Evolutionary conservation across 2,797 vertebrate genomes (phyloP).

Genomic region (Margarornis squamiger): DNA sequence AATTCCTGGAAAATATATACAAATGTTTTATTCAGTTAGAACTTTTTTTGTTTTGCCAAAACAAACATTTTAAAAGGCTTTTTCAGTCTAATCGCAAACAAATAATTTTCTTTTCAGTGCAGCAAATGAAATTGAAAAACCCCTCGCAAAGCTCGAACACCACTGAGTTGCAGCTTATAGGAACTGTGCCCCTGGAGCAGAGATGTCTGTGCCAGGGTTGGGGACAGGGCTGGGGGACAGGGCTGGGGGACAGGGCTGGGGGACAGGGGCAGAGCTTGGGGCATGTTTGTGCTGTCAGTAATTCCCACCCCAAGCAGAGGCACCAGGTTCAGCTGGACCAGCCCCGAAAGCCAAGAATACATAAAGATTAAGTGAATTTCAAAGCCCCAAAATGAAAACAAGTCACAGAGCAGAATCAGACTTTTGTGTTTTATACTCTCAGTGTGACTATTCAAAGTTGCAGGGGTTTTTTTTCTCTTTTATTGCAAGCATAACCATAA

Average conservation of each 20-base stretch:
- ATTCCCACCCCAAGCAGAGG: neutral
- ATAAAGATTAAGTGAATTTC: neutral
- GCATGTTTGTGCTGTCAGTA: neutral
- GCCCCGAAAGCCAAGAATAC: accelerated
- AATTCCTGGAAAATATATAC: neutral
- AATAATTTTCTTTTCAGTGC: neutral
- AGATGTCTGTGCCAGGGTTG: neutral
- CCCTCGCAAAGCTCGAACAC: neutral
- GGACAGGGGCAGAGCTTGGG: neutral
- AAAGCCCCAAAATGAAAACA: neutral
- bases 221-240: neutral
- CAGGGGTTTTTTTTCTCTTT: neutral
- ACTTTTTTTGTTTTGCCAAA: neutral
- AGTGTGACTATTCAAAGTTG: slow-evolving; percentile 32
- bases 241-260: neutral
- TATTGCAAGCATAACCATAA: slow-evolving; percentile 36
- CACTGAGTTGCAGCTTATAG: neutral
- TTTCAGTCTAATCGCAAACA: neutral
- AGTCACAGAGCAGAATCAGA: neutral
- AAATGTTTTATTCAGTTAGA: neutral
- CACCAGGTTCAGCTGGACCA: neutral
- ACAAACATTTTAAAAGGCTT: neutral
- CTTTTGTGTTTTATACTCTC: neutral
- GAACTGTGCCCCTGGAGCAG: neutral
- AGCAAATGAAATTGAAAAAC: neutral